Conservation (phyloP, 1,140 invertebrate species). For the Phthorimaea operculella region DNA sequence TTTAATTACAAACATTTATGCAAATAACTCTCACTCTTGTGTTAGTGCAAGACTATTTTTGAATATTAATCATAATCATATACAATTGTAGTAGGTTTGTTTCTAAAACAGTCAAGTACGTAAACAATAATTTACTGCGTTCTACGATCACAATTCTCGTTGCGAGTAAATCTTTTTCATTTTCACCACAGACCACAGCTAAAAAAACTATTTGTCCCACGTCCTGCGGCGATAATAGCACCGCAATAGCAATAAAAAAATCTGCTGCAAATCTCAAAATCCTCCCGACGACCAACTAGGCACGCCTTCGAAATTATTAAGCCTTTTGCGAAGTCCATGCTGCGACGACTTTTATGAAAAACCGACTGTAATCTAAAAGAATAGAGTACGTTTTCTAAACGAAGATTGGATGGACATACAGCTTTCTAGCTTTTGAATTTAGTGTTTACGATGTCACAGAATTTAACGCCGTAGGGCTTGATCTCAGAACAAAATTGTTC, state of each 20-base stretch:
- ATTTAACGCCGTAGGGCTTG: slow-evolving; percentile 53
- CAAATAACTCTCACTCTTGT: too few relatives aligned
- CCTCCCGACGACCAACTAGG: slow-evolving; percentile 56
- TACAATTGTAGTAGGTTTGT: too few relatives aligned
- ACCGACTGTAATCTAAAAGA: not conserved
- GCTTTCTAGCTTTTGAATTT: slow-evolving; percentile 28
- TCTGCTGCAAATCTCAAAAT: slow-evolving; percentile 59
- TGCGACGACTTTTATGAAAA: not conserved
- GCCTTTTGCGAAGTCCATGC: slow-evolving; percentile 35
- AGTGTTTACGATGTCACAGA: slow-evolving; percentile 57
- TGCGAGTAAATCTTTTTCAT: too few relatives aligned
- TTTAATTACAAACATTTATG: too few relatives aligned
- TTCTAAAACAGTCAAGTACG: too few relatives aligned
- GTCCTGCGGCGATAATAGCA: slow-evolving; percentile 52
- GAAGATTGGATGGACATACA: slow-evolving; percentile 8
- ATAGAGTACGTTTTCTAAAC: slow-evolving; percentile 10
- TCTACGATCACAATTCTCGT: too few relatives aligned
- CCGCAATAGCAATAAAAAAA: slow-evolving; percentile 59
- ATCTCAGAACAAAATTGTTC: not conserved
- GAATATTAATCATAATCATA: too few relatives aligned
- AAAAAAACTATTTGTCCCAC: slow-evolving; percentile 44
- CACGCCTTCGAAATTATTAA: slow-evolving; percentile 65
- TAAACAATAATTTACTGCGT: too few relatives aligned
- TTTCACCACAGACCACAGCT: too few relatives aligned
- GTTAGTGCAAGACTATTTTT: too few relatives aligned